Percentiles rank a stretch among this genome's conserved stretches.
These are phyloP conservation scores for Drosophila rufa DNA, from an alignment of 1,140 invertebrate genomes.

Conservation along the genomic window DNA sequence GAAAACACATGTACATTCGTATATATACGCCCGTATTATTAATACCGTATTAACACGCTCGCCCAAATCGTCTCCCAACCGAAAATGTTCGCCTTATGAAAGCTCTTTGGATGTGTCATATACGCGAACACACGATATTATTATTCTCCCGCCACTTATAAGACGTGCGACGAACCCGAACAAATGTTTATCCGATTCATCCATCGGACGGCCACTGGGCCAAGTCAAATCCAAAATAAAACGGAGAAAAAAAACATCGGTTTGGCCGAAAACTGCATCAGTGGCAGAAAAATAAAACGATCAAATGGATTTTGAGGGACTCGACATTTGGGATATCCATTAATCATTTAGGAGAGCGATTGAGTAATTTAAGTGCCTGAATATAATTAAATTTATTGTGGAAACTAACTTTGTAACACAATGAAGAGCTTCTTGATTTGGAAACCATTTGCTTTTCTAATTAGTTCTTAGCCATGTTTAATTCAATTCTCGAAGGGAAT, in stretches of 20 bases:
- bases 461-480: background rate
- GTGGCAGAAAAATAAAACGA: conserved; percentile 23
- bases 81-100: conserved; percentile 54
- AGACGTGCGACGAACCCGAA: conserved; percentile 71
- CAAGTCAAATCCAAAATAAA: conserved; percentile 43
- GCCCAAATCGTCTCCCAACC: conserved; percentile 31
- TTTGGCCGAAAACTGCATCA: conserved; percentile 64
- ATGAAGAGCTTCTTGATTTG: background rate
- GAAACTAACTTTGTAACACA: background rate
- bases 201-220: conserved; percentile 34
- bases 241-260: conserved; percentile 23
- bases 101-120: conserved; percentile 73
- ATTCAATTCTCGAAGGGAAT: background rate
- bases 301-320: background rate
- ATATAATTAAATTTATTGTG: background rate
- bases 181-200: conserved; percentile 45
- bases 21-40: conserved; percentile 60
- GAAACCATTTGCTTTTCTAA: background rate
- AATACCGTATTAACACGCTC: conserved; percentile 78
- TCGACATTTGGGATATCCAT: conserved; percentile 13
- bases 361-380: background rate
- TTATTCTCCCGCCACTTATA: conserved; percentile 34
- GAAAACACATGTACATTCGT: conserved; percentile 47
- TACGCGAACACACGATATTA: conserved; percentile 13
- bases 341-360: background rate